Base-by-base conservation (phyloP, 2,113 vertebrate genomes). In the Clarias macrocephalus region DNA sequence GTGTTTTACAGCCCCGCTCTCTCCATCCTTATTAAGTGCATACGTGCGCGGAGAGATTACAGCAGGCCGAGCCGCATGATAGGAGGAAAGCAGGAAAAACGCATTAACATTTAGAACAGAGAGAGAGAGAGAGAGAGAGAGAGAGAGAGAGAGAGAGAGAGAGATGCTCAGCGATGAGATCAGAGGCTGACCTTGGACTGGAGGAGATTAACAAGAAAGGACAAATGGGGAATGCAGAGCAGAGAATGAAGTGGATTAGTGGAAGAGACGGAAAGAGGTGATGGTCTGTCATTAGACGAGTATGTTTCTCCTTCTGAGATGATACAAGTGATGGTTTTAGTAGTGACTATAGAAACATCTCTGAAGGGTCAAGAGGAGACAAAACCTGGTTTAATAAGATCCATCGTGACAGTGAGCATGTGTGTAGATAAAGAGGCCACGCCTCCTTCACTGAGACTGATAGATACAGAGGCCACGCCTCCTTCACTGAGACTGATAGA, bases 151-250 rank as follows among this genome's bases (percentile, higher is more conserved):
- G 83, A 62, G 21, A 63, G 57, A 63, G 72, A 30, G 59, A 28
- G 4, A 54, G 9, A 19, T 37, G 52, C 12, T 28, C 42, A 79
- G 48, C 15, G 42, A 48, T 66, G 75, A 79, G 73, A 65, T 85
- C 30, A 56, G 66, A 63, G 28, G 10, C 75, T 85, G 84, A 85
- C 73, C 73, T 80, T 56, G 62, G 28, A 65, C n/a, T 16, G 72
- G 72, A 30, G 11, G 37, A 65, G 84, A 62, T 68, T 68, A 83
- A 48, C 56, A 11, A 30, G 63, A 57, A 56, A 52, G 37, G 12
- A 19, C 21, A 70, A 65, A 68, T n/a, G 15, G 25, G 63, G 62
- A 48, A 63, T 63, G 33, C 23, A 65, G 73, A 77, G 42, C 23
- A 63, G 25, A 2, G 42, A 13, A 66, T 79, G 42, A 21, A n/a